Conservation (phyloP, 2,888 invertebrate species). For the Holacanthella duospinosa region DNA sequence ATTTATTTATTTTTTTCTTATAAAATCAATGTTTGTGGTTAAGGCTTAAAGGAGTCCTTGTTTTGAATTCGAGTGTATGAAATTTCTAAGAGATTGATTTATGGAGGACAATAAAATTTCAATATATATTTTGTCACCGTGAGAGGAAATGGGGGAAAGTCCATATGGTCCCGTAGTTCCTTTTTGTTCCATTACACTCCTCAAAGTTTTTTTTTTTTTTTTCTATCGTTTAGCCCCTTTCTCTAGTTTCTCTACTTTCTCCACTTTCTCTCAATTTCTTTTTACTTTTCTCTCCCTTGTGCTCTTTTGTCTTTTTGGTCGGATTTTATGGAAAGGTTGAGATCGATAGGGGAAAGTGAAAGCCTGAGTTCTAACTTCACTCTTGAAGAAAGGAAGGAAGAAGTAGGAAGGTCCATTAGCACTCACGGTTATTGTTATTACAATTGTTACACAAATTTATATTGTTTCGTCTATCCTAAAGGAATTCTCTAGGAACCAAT, state of each 20-base stretch:
- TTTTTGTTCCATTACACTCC: too few species aligned
- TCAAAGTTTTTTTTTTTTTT: too few species aligned
- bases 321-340: constrained; percentile 2
- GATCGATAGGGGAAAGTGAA: constrained; percentile 1
- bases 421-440: not conserved
- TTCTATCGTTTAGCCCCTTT: too few species aligned
- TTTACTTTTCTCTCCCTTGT: not conserved
- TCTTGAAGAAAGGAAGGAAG: not conserved
- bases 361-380: not conserved
- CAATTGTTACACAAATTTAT: not conserved
- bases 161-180: not conserved
- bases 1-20: too few species aligned
- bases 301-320: too few species aligned
- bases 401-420: not conserved
- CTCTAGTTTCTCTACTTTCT: too few species aligned
- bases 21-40: too few species aligned
- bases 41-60: too few species aligned
- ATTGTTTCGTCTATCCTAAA: not conserved
- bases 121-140: not conserved
- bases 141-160: too few species aligned
- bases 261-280: not conserved
- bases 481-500: too few species aligned
- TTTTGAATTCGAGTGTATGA: too few species aligned
- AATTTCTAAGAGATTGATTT: too few species aligned
- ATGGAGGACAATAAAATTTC: not conserved